Evolutionary conservation across 2,888 invertebrate species (phyloP), one percentile per base, ranked within the genome.

Genomic region (Chalcis sispes): DNA sequence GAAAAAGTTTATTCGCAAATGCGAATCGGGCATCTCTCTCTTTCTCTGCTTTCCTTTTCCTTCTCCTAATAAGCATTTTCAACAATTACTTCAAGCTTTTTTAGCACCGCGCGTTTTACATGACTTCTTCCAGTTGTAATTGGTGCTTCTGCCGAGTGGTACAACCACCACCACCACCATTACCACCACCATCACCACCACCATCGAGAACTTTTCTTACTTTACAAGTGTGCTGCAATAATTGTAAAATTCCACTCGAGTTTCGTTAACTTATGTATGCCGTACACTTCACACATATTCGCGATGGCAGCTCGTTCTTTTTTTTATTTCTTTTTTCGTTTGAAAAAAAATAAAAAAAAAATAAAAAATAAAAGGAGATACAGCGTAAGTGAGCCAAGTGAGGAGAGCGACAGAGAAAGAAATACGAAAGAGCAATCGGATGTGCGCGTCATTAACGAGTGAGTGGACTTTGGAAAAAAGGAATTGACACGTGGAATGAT

Each of bases 211-310:
- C 62, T 71, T 42, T 64, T 72, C 56, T 64, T 64, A 64, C 72
- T 64, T 54, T 62, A 64, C 62, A 54, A 71, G 62, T 71, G 58
- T 71, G 58, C 74, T 70, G 76, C 79, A 80, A 79, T 81, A 78
- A 80, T 79, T 79, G 69, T 74, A 77, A 75, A 72, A 73, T 77
- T 77, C 75, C 70, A 75, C 76, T 80, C 72, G 75, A 69, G 77
- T 76, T 78, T 80, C 73, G 79, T 79, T 79, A 78, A 79, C 77
- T 79, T 78, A 73, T 70, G 74, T 76, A 74, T 62, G 72, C 77
- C 77, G 32, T 25, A 46, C 46, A 7, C 56, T n/a, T 5, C 27
- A 18, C 42, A 32, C 42, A 48, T 36, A 36, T 32, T 69, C 56
- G 27, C 70, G 36, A 40, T 61, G 58, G 70, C 59, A 25, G 40